phyloP scores from a whole-genome alignment of 1,140 invertebrate genomes.

The Coptotermes formosanus region DNA sequence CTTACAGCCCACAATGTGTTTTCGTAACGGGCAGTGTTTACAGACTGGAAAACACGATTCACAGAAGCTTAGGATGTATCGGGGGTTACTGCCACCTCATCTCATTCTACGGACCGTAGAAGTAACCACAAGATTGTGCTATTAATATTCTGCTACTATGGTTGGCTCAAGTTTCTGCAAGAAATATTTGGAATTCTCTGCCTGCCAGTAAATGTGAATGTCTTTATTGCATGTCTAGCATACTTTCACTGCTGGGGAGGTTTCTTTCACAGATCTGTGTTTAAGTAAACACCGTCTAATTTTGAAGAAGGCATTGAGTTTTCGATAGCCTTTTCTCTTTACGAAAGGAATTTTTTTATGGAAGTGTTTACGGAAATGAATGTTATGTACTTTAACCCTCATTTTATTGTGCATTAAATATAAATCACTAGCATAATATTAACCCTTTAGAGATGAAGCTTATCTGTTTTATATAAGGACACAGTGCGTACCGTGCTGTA shows the following conservation, averaged over 20 bases:
- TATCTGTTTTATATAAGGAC: too few species aligned
- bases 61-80: neutral
- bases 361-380: too few species aligned
- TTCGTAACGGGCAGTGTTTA: neutral
- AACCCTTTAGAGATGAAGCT: too few species aligned
- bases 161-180: neutral
- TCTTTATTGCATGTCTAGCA: neutral
- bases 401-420: too few species aligned
- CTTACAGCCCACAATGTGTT: neutral
- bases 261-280: neutral
- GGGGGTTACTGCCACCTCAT: neutral
- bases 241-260: neutral
- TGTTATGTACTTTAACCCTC: too few species aligned
- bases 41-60: neutral
- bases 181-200: neutral
- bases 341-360: too few species aligned
- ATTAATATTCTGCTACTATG: neutral
- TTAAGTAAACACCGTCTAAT: neutral
- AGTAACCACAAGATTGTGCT: neutral
- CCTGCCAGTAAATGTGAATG: neutral
- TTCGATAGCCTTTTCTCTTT: neutral
- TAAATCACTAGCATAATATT: too few species aligned
- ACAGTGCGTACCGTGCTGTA: too few species aligned
- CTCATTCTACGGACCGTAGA: neutral
- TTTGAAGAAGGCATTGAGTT: neutral